Evolutionary conservation across 2,888 invertebrate species (phyloP), one percentile per base, ranked within the genome.

Genomic region (Dysmachus trigonus): DNA sequence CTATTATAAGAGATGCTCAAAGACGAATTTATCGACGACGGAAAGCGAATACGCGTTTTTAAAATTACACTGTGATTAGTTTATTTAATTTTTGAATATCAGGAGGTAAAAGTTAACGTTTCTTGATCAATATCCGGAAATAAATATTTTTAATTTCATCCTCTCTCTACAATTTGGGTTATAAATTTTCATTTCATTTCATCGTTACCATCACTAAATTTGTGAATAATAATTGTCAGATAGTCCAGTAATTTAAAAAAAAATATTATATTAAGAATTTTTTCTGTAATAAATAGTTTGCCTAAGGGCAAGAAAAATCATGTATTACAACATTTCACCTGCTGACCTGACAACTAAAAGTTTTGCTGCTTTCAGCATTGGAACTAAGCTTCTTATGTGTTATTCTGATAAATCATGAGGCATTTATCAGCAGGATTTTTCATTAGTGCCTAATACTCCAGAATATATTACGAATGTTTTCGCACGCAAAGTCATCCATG

Each of bases 331-430:
- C 38, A 2, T 41, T 47, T 47, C 15, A 47, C 15, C 47, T n/a
- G n/a, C 47, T 18, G 47, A 47, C n/a, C 47, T 47, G n/a, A 47
- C n/a, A 47, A 6, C 47, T n/a, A 1, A 18, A 47, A 47, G 47
- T 47, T 41, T 47, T 47, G 47, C 47, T n/a, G 2, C 7, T 7
- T 47, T 6, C n/a, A 47, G 47, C 15, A 47, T 6, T 47, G n/a
- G 18, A 85, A 53, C 31, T 85, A 86, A 85, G 81, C 86, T 86
- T 18, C 51, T 79, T 86, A 85, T n/a, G 47, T 6, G 47, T 79
- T 79, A 85, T 86, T 86, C 73, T 86, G 86, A 86, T 85, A 76
- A 85, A 86, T 86, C 86, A 71, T 47, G 77, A 30, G 79, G 77
- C 85, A 86, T 86, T 85, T 86, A 86, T 86, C 86, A 47, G 71